phyloP scores from a whole-genome alignment of 2,113 vertebrate species.

The Athene noctua region DNA sequence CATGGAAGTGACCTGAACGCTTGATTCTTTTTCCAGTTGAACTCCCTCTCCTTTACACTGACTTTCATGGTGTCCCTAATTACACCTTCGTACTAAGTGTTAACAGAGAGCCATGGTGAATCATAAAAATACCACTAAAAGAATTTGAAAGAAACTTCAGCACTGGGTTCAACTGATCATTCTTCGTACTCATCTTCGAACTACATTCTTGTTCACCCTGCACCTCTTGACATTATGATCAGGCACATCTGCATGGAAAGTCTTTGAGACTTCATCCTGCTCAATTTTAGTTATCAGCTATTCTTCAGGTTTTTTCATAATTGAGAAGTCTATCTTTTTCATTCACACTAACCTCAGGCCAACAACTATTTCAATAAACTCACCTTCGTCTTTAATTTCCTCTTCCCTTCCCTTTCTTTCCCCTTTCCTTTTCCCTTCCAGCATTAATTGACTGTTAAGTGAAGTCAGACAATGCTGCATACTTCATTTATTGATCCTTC shows the following conservation, averaged over 20 bases:
- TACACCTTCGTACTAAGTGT: not conserved
- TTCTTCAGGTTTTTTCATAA: not conserved
- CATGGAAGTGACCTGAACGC: not conserved
- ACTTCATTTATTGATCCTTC: not conserved
- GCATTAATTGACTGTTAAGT: not conserved
- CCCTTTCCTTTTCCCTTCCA: not conserved
- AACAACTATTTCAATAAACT: not conserved
- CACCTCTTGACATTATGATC: not conserved
- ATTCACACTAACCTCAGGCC: not conserved
- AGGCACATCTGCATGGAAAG: not conserved
- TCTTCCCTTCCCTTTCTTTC: not conserved
- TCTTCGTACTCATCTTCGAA: not conserved
- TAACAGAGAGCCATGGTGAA: not conserved
- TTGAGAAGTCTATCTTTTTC: not conserved
- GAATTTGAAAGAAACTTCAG: not conserved
- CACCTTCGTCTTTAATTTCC: not conserved
- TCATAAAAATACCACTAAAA: not conserved
- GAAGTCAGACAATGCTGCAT: not conserved
- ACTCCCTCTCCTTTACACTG: not conserved
- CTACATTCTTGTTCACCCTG: not conserved
- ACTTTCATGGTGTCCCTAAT: not conserved
- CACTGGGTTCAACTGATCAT: not conserved
- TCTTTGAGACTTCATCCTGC: not conserved
- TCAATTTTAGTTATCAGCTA: not conserved
- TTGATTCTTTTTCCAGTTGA: not conserved